Evolutionary conservation across 2,888 invertebrate genomes (phyloP), one percentile per base, ranked within the genome.

Genomic region (Caenorhabditis uteleia): DNA sequence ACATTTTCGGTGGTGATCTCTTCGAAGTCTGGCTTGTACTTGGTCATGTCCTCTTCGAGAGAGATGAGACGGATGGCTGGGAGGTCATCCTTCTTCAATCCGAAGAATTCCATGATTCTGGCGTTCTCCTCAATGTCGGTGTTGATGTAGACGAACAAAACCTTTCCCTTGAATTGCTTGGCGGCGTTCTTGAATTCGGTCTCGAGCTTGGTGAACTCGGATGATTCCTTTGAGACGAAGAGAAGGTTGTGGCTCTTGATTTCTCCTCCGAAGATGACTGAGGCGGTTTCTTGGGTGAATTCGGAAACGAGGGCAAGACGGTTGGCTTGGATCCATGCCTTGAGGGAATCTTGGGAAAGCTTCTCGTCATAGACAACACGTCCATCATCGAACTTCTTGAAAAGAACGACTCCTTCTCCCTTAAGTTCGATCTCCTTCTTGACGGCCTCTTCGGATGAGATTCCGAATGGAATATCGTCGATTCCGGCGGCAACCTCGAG

Each of bases 61-160:
- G 90, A 91, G 85, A 98, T 97, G 72, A 98, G 88, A 77, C 83
- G 81, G 56, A 84, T 70, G 56, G 86, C 82, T 46, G 87, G 87
- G 38, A 84, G 82, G 33, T 86, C 93, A n/a, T 91, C 91, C 85
- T 91, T 91, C 87, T 91, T 91, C 89, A 97, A 90, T 79, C 95
- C 97, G 86, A 99, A 99, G 91, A 95, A 99, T 87, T 99, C 98
- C 84, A 98, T 88, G 85, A 99, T 97, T 83, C 97, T 89, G 80
- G 90, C 90, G 86, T 98, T 95, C 84, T 98, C 97, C 83, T 92
- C 91, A 84, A 93, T 91, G 83, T 92, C 93, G 45, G 92, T 89
- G 85, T 98, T 91, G 84, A 99, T 93, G 80, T 91, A 91, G 27
- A 99, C 95, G 82, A 95, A 93, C 83, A 98, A 88, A 80, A 95